A percentile compares a stretch with the other conserved stretches of the same genome.
Evolutionary conservation across 2,797 vertebrate species (phyloP).

Genomic region (Enteromius anoplus): DNA sequence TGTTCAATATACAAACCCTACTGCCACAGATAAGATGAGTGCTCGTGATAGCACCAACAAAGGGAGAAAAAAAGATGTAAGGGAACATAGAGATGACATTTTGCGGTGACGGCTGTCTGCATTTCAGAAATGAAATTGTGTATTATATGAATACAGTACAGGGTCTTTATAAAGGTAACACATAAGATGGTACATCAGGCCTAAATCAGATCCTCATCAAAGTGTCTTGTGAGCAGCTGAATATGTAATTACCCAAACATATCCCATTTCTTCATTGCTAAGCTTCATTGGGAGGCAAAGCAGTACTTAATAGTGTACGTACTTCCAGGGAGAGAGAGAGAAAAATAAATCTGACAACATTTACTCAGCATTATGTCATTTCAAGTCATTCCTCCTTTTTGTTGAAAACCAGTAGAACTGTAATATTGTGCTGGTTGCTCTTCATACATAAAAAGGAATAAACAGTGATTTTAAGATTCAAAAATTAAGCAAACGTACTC

Average conservation of each 20-base stretch:
- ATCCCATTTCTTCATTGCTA: neutral
- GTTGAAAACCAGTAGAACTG: neutral
- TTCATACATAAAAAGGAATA: neutral
- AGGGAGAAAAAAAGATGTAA: conserved; percentile 13
- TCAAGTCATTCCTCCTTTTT: neutral
- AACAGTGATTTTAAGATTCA: neutral
- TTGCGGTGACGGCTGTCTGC: neutral
- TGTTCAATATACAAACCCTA: conserved; percentile 57
- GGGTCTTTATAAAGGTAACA: neutral
- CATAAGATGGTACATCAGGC: neutral
- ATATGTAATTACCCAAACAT: conserved; percentile 23
- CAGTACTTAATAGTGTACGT: neutral
- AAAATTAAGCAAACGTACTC: neutral
- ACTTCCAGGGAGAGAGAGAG: neutral
- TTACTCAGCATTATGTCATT: neutral
- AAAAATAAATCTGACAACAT: neutral
- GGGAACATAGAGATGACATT: conserved; percentile 25
- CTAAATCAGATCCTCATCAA: conserved; percentile 19
- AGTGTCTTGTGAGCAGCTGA: neutral
- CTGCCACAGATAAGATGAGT: conserved; percentile 54
- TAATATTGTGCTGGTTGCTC: neutral
- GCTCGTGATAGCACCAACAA: conserved; percentile 35
- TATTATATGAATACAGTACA: conserved; percentile 14
- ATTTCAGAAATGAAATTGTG: conserved; percentile 22
- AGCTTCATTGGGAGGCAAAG: conserved; percentile 1